Evolutionary conservation across 1,140 invertebrate genomes (phyloP), one percentile per base, ranked within the genome.

Genomic region (Papilio polyxenes): DNA sequence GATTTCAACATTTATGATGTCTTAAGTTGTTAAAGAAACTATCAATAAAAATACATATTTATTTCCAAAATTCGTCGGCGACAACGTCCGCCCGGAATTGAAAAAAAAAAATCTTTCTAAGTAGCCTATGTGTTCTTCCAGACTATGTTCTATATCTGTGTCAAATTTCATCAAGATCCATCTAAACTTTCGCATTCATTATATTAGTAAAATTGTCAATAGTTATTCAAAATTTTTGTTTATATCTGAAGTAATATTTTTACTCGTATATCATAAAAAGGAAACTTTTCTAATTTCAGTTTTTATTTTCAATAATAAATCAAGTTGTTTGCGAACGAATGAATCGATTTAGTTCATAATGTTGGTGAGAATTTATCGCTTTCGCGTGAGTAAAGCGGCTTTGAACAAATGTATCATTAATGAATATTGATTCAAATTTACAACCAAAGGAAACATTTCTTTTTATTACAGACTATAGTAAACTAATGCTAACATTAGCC

Each of bases 371-470:
- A 69, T 69, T 69, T 69, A 69, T 69, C 31, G 31, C 23, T 37
- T 69, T 69, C 65, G 65, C 65, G 65, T 37, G 62, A 69, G 65
- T 11, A 15, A 31, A 69, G 65, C 31, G 65, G 10, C 37, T 69
- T 3, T 7, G 51, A 65, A 65, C 31, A 69, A 69, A 69, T 69
- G 65, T 69, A 69, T 15, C 59, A 65, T 69, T 69, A 69, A 69
- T 69, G 65, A 37, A 69, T 69, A 69, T 69, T 69, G 65, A 69
- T 69, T 69, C 13, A 65, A 65, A 65, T 31, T 31, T 31, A 4
- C 11, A 13, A 31, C 65, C 65, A 37, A 15, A 37, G 83, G 85
- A 87, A 86, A 87, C 23, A 20, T 37, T 65, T 31, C 9, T 13
- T 65, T 11, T 65, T 15, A 69, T 37, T 37, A 37, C 11, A 37